A percentile compares a stretch with the other conserved stretches of the same genome.
Evolutionary conservation across 2,888 invertebrate genomes (phyloP).

Genomic region (Eupithecia inturbata): DNA sequence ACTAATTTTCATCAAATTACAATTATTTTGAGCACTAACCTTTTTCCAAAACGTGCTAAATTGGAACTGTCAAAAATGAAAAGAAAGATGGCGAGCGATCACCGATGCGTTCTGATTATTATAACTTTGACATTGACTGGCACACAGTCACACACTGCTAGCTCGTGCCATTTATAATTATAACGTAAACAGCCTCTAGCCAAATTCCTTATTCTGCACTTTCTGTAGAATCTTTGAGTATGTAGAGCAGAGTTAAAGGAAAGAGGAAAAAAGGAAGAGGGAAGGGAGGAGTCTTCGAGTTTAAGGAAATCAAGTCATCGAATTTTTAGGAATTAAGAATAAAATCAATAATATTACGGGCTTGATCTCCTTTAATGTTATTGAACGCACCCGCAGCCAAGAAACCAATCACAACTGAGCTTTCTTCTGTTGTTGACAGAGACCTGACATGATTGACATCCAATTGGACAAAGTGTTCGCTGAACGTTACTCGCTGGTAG

Average conservation of each 20-base stretch:
- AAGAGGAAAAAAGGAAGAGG: too few species aligned
- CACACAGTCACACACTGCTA: too few species aligned
- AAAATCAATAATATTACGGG: neutral
- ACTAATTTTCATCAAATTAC: conserved; percentile 9
- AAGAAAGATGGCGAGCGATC: conserved; percentile 51
- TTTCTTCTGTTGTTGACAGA: neutral
- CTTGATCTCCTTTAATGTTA: neutral
- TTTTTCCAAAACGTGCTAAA: conserved; percentile 71
- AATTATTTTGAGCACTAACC: conserved; percentile 55
- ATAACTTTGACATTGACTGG: neutral
- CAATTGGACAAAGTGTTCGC: neutral
- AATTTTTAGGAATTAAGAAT: too few species aligned
- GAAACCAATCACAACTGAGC: neutral
- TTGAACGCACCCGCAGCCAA: neutral
- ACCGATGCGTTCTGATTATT: too few species aligned
- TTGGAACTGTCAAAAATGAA: conserved; percentile 45
- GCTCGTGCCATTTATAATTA: too few species aligned
- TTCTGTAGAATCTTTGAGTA: too few species aligned
- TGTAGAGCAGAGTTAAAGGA: too few species aligned
- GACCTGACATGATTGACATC: neutral
- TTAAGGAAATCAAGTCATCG: too few species aligned
- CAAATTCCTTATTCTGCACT: too few species aligned
- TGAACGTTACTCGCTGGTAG: neutral
- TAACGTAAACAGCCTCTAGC: too few species aligned
- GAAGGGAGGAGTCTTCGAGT: too few species aligned